These are phyloP conservation scores for Chaetura pelagica DNA, from an alignment of 2,113 vertebrate genomes.

Conservation along the genomic window DNA sequence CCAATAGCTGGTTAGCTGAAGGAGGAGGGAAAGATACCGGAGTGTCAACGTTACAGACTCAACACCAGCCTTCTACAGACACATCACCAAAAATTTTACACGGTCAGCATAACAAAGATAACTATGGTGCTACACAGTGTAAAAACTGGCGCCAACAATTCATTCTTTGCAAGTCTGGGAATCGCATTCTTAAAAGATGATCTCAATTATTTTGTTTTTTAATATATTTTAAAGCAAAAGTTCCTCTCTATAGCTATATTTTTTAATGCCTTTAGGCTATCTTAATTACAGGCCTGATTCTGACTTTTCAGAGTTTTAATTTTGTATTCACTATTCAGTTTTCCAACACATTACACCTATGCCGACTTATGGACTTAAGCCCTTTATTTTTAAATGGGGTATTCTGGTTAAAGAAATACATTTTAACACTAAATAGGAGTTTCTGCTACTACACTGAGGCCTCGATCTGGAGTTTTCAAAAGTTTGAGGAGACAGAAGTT, in stretches of 20 bases:
- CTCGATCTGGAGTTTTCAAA: neutral
- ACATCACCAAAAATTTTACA: neutral
- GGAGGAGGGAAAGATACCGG: constrained; percentile 27
- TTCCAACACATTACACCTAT: neutral
- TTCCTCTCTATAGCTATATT: neutral
- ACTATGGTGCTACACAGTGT: neutral
- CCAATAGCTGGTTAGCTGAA: constrained; percentile 38
- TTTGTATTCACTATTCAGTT: neutral
- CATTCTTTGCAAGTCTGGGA: neutral
- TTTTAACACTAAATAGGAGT: neutral
- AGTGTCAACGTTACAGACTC: constrained; percentile 40
- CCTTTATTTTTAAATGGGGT: neutral
- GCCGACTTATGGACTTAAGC: neutral
- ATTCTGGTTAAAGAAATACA: neutral
- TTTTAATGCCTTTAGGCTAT: neutral
- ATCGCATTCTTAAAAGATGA: neutral
- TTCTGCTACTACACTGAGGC: neutral
- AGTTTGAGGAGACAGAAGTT: neutral
- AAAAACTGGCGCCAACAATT: neutral
- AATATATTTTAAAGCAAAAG: neutral
- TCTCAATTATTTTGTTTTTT: neutral
- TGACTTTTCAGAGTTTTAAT: neutral
- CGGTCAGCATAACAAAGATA: constrained; percentile 59
- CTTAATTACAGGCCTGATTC: neutral
- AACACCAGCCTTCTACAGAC: constrained; percentile 32